A percentile compares a stretch with the other conserved stretches of the same genome.
phyloP scores from a whole-genome alignment of 2,113 vertebrate genomes.

The Silurus meridionalis region DNA sequence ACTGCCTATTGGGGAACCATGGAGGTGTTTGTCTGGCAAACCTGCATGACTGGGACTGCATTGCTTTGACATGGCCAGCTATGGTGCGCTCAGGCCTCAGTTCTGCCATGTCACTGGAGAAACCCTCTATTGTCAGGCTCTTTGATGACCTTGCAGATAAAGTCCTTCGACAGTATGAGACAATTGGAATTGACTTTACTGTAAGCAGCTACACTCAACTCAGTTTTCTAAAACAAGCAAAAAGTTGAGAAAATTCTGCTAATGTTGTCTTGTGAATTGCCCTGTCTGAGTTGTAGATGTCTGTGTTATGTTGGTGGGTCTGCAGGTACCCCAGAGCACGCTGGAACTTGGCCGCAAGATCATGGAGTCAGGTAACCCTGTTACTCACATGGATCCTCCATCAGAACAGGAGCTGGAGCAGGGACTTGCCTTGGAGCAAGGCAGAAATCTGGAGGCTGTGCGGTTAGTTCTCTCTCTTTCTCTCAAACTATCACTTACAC shows the following conservation, averaged over 20 bases:
- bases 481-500: not conserved
- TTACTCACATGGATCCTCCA: conserved; percentile 62
- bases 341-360: conserved; percentile 75
- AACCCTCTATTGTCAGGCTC: conserved; percentile 88
- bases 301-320: not conserved
- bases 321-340: conserved; percentile 82
- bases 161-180: conserved; percentile 93
- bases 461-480: conserved; percentile 65
- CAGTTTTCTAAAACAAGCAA: not conserved
- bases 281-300: not conserved
- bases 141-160: conserved; percentile 93
- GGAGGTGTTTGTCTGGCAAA: conserved; percentile 83
- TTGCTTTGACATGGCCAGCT: conserved; percentile 89
- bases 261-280: not conserved
- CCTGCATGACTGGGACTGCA: conserved; percentile 91
- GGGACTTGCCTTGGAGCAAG: conserved; percentile 82
- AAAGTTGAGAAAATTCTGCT: not conserved
- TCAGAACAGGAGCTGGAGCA: conserved; percentile 76
- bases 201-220: conserved; percentile 70
- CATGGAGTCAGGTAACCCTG: conserved; percentile 67
- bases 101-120: conserved; percentile 88
- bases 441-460: conserved; percentile 81
- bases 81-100: conserved; percentile 91
- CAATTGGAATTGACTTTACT: conserved; percentile 87
- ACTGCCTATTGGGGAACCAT: conserved; percentile 90